phyloP scores from a whole-genome alignment of 2,113 vertebrate species.

The Brachypodius melanocephalos region DNA sequence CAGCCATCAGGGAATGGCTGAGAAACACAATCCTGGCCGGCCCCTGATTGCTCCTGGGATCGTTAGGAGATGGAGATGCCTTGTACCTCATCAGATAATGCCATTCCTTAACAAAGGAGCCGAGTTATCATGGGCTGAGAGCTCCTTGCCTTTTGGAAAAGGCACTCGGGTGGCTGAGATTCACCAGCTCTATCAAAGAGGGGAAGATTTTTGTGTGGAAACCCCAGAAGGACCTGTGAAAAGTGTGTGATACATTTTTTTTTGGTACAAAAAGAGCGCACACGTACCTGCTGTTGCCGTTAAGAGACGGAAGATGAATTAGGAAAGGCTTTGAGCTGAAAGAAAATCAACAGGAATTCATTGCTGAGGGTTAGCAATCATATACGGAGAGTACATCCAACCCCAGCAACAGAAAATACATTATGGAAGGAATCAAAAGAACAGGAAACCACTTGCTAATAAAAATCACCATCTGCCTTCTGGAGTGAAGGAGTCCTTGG shows the following conservation, averaged over 20 bases:
- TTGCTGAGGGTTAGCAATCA: background rate
- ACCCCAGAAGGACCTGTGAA: background rate
- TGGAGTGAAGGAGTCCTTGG: background rate
- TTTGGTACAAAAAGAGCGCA: background rate
- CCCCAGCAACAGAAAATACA: background rate
- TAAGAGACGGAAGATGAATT: conserved; percentile 25
- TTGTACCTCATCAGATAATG: background rate
- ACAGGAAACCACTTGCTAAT: conserved; percentile 17
- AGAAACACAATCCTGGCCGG: background rate
- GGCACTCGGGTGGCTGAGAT: background rate
- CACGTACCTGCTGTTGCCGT: background rate
- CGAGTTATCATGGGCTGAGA: background rate
- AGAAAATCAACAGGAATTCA: conserved; percentile 50
- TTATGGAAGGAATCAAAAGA: background rate
- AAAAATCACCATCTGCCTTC: background rate
- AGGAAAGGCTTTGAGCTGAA: conserved; percentile 8
- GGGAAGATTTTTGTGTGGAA: conserved; percentile 4
- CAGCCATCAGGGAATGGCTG: conserved; percentile 24
- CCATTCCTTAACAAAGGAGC: conserved; percentile 8
- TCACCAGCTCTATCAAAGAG: background rate
- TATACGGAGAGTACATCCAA: background rate
- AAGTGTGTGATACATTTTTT: background rate
- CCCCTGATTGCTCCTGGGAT: background rate
- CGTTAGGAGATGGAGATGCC: background rate
- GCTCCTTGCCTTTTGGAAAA: background rate